Evolutionary conservation across 2,113 vertebrate genomes (phyloP).

Genomic region (Pluvialis apricaria): DNA sequence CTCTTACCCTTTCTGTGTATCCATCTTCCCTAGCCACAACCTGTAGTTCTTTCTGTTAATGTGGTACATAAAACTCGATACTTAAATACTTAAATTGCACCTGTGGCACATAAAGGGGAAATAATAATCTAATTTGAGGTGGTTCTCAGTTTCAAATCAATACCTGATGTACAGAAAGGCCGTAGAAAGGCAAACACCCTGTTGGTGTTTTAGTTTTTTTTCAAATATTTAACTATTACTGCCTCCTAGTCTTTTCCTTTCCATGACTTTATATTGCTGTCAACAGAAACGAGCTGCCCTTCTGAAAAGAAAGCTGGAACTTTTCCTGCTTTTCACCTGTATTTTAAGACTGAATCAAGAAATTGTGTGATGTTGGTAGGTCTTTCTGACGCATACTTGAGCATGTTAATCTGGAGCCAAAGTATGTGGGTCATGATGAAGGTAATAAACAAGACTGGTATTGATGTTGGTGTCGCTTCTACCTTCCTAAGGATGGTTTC

Average conservation of each 20-base stretch:
- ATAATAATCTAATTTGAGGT: neutral
- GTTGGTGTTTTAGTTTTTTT: neutral
- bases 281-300: neutral
- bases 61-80: neutral
- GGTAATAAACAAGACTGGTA: neutral
- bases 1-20: neutral
- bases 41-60: neutral
- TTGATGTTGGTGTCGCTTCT: neutral
- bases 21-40: neutral
- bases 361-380: neutral
- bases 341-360: neutral
- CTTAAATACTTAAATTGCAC: neutral
- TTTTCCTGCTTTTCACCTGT: neutral
- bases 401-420: neutral
- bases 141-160: neutral
- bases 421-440: neutral
- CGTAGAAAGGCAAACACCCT: neutral
- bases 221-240: neutral
- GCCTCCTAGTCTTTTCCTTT: neutral
- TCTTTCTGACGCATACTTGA: neutral
- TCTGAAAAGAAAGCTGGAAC: neutral
- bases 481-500: neutral
- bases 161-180: neutral
- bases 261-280: neutral
- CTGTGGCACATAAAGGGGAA: conserved; percentile 3